These are phyloP conservation scores for Stenurella melanura DNA, from an alignment of 2,888 invertebrate species.

Conservation along the genomic window DNA sequence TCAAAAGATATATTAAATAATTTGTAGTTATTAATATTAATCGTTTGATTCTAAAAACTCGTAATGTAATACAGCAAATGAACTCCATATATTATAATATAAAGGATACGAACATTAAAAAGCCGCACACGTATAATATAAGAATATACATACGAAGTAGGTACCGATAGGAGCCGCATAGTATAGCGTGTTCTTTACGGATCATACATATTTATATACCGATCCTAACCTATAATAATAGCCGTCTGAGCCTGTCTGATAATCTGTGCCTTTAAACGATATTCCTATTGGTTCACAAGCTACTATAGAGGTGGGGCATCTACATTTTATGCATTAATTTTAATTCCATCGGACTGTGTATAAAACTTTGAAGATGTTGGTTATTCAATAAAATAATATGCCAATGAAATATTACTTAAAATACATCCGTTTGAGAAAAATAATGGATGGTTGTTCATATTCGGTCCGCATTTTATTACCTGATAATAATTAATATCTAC, in stretches of 20 bases:
- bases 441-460: not conserved
- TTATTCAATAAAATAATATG: conserved; percentile 49
- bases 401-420: not conserved
- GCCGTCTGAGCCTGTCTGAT: conserved; percentile 71
- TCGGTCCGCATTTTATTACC: not conserved
- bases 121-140: conserved; percentile 36
- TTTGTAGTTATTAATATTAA: conserved; percentile 33
- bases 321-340: conserved; percentile 68
- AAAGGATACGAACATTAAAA: conserved; percentile 27
- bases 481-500: conserved; percentile 1
- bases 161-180: conserved; percentile 46
- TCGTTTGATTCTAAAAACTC: conserved; percentile 32
- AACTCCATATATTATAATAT: conserved; percentile 24
- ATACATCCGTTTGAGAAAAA: conserved; percentile 11
- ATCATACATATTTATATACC: conserved; percentile 74
- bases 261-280: conserved; percentile 68
- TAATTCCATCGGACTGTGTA: conserved; percentile 55
- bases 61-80: conserved; percentile 27
- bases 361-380: conserved; percentile 49
- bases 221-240: conserved; percentile 73
- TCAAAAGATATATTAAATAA: conserved; percentile 22
- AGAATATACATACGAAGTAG: conserved; percentile 35
- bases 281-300: conserved; percentile 67
- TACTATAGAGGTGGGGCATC: conserved; percentile 64
- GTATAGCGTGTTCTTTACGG: conserved; percentile 71